Percentiles rank a stretch among this genome's conserved stretches.
These are phyloP conservation scores for Antechinus stuartii DNA, from an alignment of 2,113 vertebrate genomes.

Conservation along the genomic window DNA sequence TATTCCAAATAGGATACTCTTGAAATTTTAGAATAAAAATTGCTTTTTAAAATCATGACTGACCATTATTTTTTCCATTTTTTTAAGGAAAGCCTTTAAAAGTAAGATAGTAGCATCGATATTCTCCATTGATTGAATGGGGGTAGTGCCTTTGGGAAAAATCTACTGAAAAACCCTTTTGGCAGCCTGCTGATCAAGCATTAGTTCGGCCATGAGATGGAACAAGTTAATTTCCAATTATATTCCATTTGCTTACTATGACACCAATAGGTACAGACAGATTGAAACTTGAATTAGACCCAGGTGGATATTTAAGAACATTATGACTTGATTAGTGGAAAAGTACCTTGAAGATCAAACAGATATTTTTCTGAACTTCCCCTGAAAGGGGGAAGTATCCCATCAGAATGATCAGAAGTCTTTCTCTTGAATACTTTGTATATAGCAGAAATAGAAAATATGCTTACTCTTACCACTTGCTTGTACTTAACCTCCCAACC, in stretches of 20 bases:
- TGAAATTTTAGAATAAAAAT: background rate
- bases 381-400: background rate
- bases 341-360: background rate
- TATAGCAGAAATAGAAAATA: background rate
- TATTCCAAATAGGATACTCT: background rate
- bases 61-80: background rate
- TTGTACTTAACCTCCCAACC: background rate
- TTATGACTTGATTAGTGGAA: background rate
- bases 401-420: background rate
- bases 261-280: background rate
- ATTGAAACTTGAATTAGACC: background rate
- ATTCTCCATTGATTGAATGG: background rate
- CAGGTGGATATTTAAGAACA: background rate
- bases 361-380: background rate
- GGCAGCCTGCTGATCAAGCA: background rate
- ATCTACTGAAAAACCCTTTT: background rate
- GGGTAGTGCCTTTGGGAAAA: background rate
- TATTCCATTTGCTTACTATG: background rate
- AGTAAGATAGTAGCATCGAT: background rate
- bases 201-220: background rate
- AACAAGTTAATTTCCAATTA: background rate
- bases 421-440: background rate
- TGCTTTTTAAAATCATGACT: background rate
- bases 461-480: background rate
- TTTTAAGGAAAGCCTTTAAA: background rate